Conservation (phyloP, 2,888 invertebrate species). For the Coecobrya sp. region DNA sequence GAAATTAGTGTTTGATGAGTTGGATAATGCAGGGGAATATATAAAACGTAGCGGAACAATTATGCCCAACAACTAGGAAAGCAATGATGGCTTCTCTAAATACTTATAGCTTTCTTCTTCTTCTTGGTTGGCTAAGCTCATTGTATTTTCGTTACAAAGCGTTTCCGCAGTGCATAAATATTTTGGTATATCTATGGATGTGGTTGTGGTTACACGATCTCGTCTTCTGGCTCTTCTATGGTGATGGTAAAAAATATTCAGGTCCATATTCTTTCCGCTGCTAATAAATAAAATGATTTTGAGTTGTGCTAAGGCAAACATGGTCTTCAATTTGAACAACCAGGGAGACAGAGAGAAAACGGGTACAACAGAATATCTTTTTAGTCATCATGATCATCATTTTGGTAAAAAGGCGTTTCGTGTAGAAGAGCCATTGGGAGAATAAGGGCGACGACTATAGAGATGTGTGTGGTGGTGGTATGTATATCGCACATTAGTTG, state of each 20-base stretch:
- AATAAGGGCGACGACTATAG: not conserved
- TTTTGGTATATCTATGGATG: not conserved
- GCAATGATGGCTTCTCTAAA: not conserved
- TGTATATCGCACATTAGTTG: constrained; percentile 13
- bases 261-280: not conserved
- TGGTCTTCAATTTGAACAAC: constrained; percentile 16
- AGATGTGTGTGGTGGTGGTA: not conserved
- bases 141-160: constrained; percentile 23
- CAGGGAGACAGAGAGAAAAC: not conserved
- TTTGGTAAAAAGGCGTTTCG: not conserved
- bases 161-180: constrained; percentile 1
- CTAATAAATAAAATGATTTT: constrained; percentile 45
- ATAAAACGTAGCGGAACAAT: not conserved
- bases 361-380: not conserved
- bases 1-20: constrained; percentile 36
- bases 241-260: not conserved
- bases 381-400: not conserved
- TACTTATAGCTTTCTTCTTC: not conserved
- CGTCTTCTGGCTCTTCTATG: not conserved
- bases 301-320: not conserved
- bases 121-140: constrained; percentile 26
- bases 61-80: not conserved
- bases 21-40: not conserved
- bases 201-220: not conserved
- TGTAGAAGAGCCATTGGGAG: not conserved